Evolutionary conservation across 2,113 vertebrate genomes (phyloP).

Genomic region (Sardina pilchardus): DNA sequence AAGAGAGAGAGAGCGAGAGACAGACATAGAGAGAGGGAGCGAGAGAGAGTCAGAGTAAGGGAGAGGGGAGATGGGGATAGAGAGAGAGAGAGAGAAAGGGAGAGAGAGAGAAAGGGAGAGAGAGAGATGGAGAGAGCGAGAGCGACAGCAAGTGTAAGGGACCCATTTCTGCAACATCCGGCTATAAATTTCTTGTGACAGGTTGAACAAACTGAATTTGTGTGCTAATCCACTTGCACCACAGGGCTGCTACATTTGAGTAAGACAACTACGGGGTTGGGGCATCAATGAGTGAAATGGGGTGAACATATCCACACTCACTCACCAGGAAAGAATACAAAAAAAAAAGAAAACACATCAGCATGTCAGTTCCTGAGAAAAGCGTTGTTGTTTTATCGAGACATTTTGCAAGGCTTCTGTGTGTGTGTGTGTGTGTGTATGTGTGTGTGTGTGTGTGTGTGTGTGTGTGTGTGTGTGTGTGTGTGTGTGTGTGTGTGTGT

Average conservation of each 20-base stretch:
- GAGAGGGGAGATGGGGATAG: too few species aligned
- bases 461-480: background rate
- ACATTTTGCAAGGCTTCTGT: background rate
- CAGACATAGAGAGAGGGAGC: slow-evolving; percentile 46
- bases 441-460: background rate
- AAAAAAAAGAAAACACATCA: background rate
- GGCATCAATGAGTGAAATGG: background rate
- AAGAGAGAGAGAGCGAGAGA: slow-evolving; percentile 47
- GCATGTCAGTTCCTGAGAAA: background rate
- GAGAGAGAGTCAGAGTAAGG: background rate
- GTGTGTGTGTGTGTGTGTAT: background rate
- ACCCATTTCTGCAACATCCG: slow-evolving; percentile 98
- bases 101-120: background rate
- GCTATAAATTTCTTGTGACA: slow-evolving; percentile 99
- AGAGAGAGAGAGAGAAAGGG: background rate
- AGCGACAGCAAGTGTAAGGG: slow-evolving; percentile 53
- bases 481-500: background rate
- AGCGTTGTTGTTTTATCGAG: background rate
- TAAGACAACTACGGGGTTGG: slow-evolving; percentile 12
- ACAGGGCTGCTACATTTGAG: slow-evolving; percentile 79
- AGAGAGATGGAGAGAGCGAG: background rate
- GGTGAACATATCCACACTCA: background rate
- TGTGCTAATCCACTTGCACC: slow-evolving; percentile 90
- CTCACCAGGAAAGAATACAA: background rate
- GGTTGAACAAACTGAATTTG: slow-evolving; percentile 96